A percentile compares a stretch with the other conserved stretches of the same genome.
Evolutionary conservation across 2,888 invertebrate species (phyloP).

Genomic region (Diplazon laetatorius): DNA sequence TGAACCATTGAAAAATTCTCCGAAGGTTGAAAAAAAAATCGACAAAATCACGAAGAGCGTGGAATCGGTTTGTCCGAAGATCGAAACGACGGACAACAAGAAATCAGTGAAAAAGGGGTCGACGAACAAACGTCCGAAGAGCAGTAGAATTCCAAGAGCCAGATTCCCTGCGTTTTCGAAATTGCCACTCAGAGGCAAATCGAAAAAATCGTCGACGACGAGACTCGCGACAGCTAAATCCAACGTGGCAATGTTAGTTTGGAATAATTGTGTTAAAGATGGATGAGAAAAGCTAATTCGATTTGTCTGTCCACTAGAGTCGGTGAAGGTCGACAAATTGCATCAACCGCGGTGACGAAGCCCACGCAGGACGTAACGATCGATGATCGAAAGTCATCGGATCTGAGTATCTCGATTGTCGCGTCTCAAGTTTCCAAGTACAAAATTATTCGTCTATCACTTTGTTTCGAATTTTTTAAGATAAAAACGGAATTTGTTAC

Average conservation of each 20-base stretch:
- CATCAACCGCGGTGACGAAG: not conserved
- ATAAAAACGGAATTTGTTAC: too few relatives aligned
- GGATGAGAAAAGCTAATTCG: constrained; percentile 10
- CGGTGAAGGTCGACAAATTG: constrained; percentile 43
- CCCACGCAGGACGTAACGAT: constrained; percentile 16
- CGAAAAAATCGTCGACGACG: constrained; percentile 46
- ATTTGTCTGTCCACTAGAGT: constrained; percentile 34
- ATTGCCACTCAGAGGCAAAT: constrained; percentile 37
- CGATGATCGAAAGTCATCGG: constrained; percentile 27
- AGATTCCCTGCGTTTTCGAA: constrained; percentile 43
- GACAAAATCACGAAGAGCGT: too few relatives aligned
- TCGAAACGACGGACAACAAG: too few relatives aligned
- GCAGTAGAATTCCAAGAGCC: constrained; percentile 63
- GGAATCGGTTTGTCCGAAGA: too few relatives aligned
- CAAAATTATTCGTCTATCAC: constrained; percentile 15
- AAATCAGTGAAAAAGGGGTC: constrained; percentile 10
- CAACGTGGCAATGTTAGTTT: constrained; percentile 54
- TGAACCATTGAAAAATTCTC: not conserved
- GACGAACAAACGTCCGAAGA: constrained; percentile 32
- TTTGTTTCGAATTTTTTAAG: too few relatives aligned
- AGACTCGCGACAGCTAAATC: constrained; percentile 36
- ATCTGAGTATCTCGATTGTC: constrained; percentile 37
- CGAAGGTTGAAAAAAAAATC: not conserved
- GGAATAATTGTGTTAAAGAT: constrained; percentile 13
- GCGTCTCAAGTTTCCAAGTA: constrained; percentile 46